Percentiles rank a stretch among this genome's conserved stretches.
These are phyloP conservation scores for Ernsta delagoae DNA, from an alignment of 2,888 invertebrate species.

Conservation along the genomic window DNA sequence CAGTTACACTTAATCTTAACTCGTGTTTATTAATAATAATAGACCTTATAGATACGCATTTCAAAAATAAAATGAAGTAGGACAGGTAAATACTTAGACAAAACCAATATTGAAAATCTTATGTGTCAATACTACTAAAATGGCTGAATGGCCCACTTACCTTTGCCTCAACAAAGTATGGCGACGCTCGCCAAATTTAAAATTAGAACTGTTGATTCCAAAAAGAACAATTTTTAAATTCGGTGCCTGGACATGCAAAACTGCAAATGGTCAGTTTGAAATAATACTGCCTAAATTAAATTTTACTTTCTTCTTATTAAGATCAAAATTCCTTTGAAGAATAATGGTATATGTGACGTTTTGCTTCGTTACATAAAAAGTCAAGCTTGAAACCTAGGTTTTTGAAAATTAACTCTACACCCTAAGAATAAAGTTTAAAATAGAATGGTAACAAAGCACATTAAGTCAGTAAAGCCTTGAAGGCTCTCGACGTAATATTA, in stretches of 20 bases:
- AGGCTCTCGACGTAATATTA: conserved; percentile 36
- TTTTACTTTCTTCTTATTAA: not conserved
- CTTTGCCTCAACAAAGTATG: conserved; percentile 16
- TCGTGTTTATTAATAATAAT: no score
- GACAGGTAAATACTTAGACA: no score
- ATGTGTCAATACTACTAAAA: not conserved
- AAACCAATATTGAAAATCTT: no score
- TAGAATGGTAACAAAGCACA: not conserved
- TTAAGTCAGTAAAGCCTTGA: conserved; percentile 31
- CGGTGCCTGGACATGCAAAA: conserved; percentile 34
- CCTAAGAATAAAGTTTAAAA: conserved; percentile 3
- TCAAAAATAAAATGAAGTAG: no score
- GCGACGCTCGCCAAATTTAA: conserved; percentile 26
- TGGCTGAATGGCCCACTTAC: conserved; percentile 13
- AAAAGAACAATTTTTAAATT: conserved; percentile 32
- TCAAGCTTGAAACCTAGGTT: not conserved
- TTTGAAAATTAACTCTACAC: conserved; percentile 11
- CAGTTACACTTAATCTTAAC: no score
- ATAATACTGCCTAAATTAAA: not conserved
- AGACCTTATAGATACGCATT: no score
- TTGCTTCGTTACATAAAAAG: not conserved
- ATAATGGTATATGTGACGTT: not conserved
- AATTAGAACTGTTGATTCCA: conserved; percentile 34
- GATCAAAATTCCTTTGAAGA: conserved; percentile 12
- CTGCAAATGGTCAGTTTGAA: conserved; percentile 27